Evolutionary conservation across 53 echinoderm and acorn worm genomes (phyloP).

Genomic region (Crossaster papposus): DNA sequence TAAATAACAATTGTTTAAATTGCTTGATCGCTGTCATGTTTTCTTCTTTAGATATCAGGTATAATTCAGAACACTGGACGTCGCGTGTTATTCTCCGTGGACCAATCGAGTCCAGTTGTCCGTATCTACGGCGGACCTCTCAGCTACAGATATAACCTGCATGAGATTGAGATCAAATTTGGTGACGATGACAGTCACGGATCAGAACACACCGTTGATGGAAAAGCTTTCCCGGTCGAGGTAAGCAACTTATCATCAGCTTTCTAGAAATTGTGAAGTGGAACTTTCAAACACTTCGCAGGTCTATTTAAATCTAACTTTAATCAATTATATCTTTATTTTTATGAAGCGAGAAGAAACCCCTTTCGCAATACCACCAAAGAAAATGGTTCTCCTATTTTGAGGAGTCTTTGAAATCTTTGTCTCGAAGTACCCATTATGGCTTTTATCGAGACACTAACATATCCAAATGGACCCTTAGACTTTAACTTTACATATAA

Average conservation of each 20-base stretch:
- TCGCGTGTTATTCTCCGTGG: constrained; percentile 67
- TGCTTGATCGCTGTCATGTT: background rate
- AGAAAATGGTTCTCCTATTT: too few relatives aligned
- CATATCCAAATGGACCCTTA: too few relatives aligned
- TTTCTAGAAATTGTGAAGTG: background rate
- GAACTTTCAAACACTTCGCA: background rate
- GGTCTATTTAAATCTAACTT: background rate
- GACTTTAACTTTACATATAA: too few relatives aligned
- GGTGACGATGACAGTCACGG: constrained; percentile 74
- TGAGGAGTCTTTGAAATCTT: too few relatives aligned
- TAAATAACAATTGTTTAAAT: background rate
- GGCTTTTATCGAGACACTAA: too few relatives aligned
- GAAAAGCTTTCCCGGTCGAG: constrained; percentile 84
- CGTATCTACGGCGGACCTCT: constrained; percentile 78
- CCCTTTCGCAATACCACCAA: too few relatives aligned
- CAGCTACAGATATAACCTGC: constrained; percentile 75
- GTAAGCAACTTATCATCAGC: constrained; percentile 49
- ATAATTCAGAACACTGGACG: constrained; percentile 77
- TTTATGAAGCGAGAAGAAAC: too few relatives aligned
- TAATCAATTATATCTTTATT: too few relatives aligned
- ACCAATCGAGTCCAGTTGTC: constrained; percentile 29
- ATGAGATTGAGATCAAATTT: constrained; percentile 79
- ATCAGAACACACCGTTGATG: constrained; percentile 91
- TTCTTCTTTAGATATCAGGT: constrained; percentile 69
- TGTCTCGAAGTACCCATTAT: too few relatives aligned